Evolutionary conservation across 2,797 vertebrate genomes (phyloP), one percentile per base, ranked within the genome.

Genomic region (Pangasius djambal): DNA sequence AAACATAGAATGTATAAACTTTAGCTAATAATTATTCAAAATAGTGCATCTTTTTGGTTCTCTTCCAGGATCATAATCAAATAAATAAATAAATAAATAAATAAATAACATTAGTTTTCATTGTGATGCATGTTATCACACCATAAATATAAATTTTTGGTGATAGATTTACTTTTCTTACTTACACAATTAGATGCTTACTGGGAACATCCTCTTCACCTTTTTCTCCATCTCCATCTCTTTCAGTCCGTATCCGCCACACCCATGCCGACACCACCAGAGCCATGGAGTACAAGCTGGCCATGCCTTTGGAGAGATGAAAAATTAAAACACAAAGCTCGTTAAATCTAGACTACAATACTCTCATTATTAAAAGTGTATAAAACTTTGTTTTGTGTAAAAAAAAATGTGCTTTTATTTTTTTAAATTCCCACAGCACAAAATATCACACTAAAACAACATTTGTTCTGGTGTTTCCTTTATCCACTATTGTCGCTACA

Each of bases 201-300:
- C 93, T 94, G 28, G 91, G 94, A 40, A 87, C 57, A 86, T 92
- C 95, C 61, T 94, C 93, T 57, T 59, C 94, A 2, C 95, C 96
- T 0, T 93, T 94, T 16, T 94, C 93, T 5, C 69, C 85, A 2
- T 94, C 93, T 4, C 94, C 89, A 0, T 94, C 94, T 90, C 92
- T 91, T 94, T 96, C 96, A 25, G 61, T 94, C 12, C 85, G 91
- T 85, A 96, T 96, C 86, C 94, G 87, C 95, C 96, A 96, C 37
- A 97, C 92, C 97, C 97, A 97, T 0, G 96, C 94, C 0, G 95
- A 95, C 91, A 96, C 94, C 92, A 97, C 96, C 91, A 97, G 91
- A 22, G 94, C 94, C 94, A 96, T 92, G 10, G 96, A 96, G 65
- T 97, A 97, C 34, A 97, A 93, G 1, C 97, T 97, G 88, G 97